A percentile compares a stretch with the other conserved stretches of the same genome.
phyloP scores from a whole-genome alignment of 2,113 vertebrate species.

The Periophthalmus modestus region DNA sequence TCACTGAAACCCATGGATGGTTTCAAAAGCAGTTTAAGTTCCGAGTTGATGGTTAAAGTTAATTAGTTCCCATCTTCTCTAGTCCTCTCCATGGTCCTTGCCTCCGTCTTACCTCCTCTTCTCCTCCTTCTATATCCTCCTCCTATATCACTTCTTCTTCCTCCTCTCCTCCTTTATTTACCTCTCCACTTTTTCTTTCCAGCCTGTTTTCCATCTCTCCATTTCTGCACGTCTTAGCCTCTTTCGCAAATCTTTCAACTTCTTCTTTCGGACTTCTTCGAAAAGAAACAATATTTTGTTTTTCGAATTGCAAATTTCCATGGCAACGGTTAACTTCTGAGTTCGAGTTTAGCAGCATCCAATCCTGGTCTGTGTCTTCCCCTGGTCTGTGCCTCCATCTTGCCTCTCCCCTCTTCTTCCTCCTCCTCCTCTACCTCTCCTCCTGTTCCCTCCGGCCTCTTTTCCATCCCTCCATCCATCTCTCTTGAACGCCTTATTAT shows the following conservation, averaged over 20 bases:
- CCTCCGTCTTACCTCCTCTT: background rate
- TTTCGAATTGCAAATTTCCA: too few relatives aligned
- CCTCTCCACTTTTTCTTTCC: background rate
- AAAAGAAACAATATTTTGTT: too few relatives aligned
- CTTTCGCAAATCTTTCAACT: too few relatives aligned
- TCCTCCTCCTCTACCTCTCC: background rate
- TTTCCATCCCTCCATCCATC: slow-evolving; percentile 43
- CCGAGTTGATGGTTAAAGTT: background rate
- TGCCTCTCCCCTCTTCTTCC: too few relatives aligned
- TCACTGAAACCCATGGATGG: slow-evolving; percentile 11
- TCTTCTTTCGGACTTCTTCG: too few relatives aligned
- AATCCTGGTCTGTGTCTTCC: too few relatives aligned
- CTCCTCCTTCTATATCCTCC: too few relatives aligned
- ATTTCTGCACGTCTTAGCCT: background rate
- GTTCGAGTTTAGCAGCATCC: too few relatives aligned
- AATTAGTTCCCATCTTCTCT: background rate
- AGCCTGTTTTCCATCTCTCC: background rate
- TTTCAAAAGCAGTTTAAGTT: too few relatives aligned
- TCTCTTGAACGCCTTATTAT: too few relatives aligned
- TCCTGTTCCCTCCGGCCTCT: slow-evolving; percentile 11
- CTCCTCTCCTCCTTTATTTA: background rate
- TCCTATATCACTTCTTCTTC: background rate
- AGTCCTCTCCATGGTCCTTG: background rate
- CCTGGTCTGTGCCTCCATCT: too few relatives aligned
- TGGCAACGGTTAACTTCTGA: background rate